phyloP scores from a whole-genome alignment of 2,797 vertebrate species.

The Kryptopterus vitreolus region DNA sequence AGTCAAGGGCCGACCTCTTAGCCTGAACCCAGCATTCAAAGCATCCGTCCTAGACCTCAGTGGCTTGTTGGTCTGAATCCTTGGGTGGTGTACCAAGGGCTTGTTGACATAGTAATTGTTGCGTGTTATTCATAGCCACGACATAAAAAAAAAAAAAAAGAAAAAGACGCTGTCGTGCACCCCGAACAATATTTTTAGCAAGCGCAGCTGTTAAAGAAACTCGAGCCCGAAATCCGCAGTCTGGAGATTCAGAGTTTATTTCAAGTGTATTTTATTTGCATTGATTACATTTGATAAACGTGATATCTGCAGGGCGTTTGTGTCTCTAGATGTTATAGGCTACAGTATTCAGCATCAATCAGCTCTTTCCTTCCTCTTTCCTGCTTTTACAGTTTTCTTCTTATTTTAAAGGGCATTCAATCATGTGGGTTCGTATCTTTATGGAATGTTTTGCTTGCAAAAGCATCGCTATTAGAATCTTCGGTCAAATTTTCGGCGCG shows the following conservation, averaged over 20 bases:
- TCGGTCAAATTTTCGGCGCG: no score
- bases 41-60: not conserved
- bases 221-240: conserved; percentile 4
- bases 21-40: not conserved
- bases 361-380: conserved; percentile 51
- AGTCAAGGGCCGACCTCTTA: conserved; percentile 3
- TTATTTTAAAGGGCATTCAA: conserved; percentile 2
- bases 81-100: not conserved
- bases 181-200: conserved; percentile 31
- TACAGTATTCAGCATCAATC: conserved; percentile 21
- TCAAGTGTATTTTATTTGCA: conserved; percentile 33
- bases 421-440: not conserved
- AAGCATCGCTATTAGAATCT: no score
- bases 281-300: conserved; percentile 48
- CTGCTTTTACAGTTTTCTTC: conserved; percentile 43
- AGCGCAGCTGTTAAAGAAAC: conserved; percentile 39
- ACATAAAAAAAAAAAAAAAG: conserved; percentile 7
- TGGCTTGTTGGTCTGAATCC: not conserved
- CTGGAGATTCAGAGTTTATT: conserved; percentile 1
- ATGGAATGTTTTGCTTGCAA: not conserved
- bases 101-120: conserved; percentile 13
- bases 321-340: conserved; percentile 34
- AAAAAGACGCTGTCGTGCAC: not conserved
- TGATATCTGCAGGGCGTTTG: conserved; percentile 19
- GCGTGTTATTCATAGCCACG: conserved; percentile 26